Evolutionary conservation across 2,797 vertebrate species (phyloP).

Genomic region (Chrysocyon brachyurus): DNA sequence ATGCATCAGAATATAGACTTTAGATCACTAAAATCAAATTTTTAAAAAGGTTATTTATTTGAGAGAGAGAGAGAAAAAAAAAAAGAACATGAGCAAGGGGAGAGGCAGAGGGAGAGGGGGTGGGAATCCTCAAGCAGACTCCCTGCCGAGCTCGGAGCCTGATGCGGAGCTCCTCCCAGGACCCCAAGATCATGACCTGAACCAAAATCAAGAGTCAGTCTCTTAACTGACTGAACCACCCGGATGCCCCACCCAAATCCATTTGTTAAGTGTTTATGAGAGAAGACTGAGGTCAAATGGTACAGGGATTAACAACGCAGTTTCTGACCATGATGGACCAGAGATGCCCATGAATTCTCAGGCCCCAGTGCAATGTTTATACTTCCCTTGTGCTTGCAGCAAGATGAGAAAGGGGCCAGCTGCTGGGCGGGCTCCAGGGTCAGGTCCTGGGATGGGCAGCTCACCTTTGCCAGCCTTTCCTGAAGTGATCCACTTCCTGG

Average conservation of each 20-base stretch:
- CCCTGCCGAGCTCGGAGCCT: neutral
- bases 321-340: neutral
- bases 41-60: neutral
- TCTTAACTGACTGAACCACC: neutral
- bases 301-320: neutral
- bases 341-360: neutral
- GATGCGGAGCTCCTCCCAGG: neutral
- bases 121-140: neutral
- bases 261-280: neutral
- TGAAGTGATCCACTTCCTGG: neutral
- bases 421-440: neutral
- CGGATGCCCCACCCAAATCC: neutral
- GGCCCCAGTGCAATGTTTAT: neutral
- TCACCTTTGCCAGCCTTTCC: neutral
- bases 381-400: neutral
- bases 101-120: neutral
- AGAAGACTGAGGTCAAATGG: neutral
- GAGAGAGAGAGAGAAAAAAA: neutral
- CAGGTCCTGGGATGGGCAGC: neutral
- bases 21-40: neutral
- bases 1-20: neutral
- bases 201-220: neutral
- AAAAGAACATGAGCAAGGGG: neutral
- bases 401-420: conserved; percentile 18
- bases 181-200: neutral